Base-by-base conservation (phyloP, 2,888 invertebrate genomes). In the Acanthacorydalis orientalis region DNA sequence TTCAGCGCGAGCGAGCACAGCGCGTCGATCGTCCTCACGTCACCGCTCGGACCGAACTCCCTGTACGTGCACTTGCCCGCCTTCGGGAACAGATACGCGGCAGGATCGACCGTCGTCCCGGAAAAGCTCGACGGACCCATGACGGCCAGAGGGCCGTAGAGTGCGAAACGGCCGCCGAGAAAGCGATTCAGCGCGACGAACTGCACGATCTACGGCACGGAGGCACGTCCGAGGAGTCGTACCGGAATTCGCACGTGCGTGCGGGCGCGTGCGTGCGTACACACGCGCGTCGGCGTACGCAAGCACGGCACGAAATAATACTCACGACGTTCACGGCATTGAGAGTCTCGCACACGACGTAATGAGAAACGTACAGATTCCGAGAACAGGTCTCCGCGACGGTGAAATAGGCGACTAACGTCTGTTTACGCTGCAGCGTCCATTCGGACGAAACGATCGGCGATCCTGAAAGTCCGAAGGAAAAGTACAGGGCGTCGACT, bases 1-100 rank as follows among this genome's bases (percentile, higher is more conserved):
- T 87, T 87, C 8, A 86, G 57, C 0, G 86, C 80, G 11, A 87
- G 65, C n/a, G 86, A 70, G 55, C 87, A 87, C 0, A 86, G 67
- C 1, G 75, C 72, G 56, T 83, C 81, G 51, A 68, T 67, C 0
- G 63, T 57, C 55, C 78, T 72, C 1, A 73, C 52, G 4, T 68
- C 62, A 4, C 81, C 82, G 0, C 74, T 70, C 1, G 75, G 70
- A 2, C 81, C 81, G 50, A 70, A 78, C 51, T 60, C 69, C 47
- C 70, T 64, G 50, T 75, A 68, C 54, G 68, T 70, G 60, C 80
- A 80, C 58, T 78, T n/a, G n/a, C n/a, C n/a, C n/a, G n/a, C n/a
- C n/a, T n/a, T n/a, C n/a, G n/a, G n/a, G n/a, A n/a, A n/a, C 78
- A 11, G 82, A 77, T 16, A 64, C 49, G 79, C 75, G 81, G 82